Evolutionary conservation across 2,797 vertebrate species (phyloP).

Genomic region (Arnoldichthys spilopterus): DNA sequence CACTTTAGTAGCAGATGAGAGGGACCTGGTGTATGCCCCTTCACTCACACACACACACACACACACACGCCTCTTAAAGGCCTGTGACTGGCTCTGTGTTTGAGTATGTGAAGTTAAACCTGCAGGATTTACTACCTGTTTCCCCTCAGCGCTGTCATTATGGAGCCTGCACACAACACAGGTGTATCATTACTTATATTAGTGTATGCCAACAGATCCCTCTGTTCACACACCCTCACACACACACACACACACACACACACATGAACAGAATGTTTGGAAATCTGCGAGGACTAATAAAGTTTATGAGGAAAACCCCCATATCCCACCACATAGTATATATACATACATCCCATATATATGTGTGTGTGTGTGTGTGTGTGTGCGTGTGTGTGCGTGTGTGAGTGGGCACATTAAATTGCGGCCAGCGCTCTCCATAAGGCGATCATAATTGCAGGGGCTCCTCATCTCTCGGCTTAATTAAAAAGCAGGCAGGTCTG

Average conservation of each 20-base stretch:
- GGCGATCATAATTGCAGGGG: slow-evolving; percentile 68
- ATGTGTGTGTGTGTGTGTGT: slow-evolving; percentile 52
- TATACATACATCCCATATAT: slow-evolving; percentile 45
- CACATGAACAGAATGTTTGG: slow-evolving; percentile 45
- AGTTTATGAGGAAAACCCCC: slow-evolving; percentile 69
- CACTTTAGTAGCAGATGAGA: slow-evolving; percentile 6
- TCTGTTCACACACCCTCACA: slow-evolving; percentile 45
- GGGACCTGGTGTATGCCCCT: not conserved
- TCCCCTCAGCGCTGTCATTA: slow-evolving; percentile 63
- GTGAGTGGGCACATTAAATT: slow-evolving; percentile 72
- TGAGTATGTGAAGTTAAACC: slow-evolving; percentile 36
- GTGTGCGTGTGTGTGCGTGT: slow-evolving; percentile 44
- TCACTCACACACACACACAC: slow-evolving; percentile 13
- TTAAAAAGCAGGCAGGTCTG: slow-evolving; percentile 80
- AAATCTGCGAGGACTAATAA: slow-evolving; percentile 76
- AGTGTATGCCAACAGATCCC: slow-evolving; percentile 59
- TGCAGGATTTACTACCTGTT: slow-evolving; percentile 61
- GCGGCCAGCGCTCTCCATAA: slow-evolving; percentile 50
- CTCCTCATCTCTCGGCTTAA: slow-evolving; percentile 71
- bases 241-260: slow-evolving; percentile 35
- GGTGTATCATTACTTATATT: slow-evolving; percentile 69
- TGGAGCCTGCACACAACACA: slow-evolving; percentile 65
- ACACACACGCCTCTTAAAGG: slow-evolving; percentile 35
- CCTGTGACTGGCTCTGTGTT: slow-evolving; percentile 48
- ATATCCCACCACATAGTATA: slow-evolving; percentile 49